phyloP scores from a whole-genome alignment of 2,888 invertebrate species.

The Drosophila mettleri region DNA sequence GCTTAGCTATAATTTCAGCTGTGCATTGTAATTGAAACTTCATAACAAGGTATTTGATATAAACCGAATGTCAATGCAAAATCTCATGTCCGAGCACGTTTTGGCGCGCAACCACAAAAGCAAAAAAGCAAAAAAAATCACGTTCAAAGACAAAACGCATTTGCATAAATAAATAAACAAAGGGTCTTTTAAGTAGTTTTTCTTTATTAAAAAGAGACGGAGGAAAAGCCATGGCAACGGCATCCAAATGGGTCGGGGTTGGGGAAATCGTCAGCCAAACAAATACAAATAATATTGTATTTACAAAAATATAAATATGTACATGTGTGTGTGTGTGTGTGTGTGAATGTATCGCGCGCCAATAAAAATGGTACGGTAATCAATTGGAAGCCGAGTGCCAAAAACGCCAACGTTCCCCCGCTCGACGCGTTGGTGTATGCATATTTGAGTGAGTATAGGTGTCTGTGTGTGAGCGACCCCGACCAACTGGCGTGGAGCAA shows the following conservation, averaged over 20 bases:
- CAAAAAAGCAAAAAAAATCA: slow-evolving; percentile 20
- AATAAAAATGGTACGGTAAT: slow-evolving; percentile 43
- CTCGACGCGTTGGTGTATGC: slow-evolving; percentile 28
- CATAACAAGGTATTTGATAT: slow-evolving; percentile 27
- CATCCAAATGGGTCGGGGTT: slow-evolving; percentile 53
- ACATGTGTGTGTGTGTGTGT: background rate
- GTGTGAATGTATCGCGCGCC: slow-evolving; percentile 27
- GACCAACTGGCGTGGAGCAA: slow-evolving; percentile 56
- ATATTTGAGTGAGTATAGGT: slow-evolving; percentile 14
- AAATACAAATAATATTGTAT: slow-evolving; percentile 8
- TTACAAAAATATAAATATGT: no score
- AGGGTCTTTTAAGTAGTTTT: slow-evolving; percentile 13
- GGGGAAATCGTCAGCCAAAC: slow-evolving; percentile 45
- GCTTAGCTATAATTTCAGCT: slow-evolving; percentile 27
- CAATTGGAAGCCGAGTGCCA: slow-evolving; percentile 47
- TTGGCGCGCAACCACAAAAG: slow-evolving; percentile 34
- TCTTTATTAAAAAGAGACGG: background rate
- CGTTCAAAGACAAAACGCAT: slow-evolving; percentile 36
- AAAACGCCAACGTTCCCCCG: slow-evolving; percentile 52
- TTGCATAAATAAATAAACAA: slow-evolving; percentile 45
- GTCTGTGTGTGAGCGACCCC: slow-evolving; percentile 16
- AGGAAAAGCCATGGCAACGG: slow-evolving; percentile 45
- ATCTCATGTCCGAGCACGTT: slow-evolving; percentile 32
- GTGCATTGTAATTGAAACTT: slow-evolving; percentile 33
- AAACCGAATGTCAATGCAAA: slow-evolving; percentile 20